phyloP scores from a whole-genome alignment of 1,140 invertebrate species.

The Trichoplusia ni region DNA sequence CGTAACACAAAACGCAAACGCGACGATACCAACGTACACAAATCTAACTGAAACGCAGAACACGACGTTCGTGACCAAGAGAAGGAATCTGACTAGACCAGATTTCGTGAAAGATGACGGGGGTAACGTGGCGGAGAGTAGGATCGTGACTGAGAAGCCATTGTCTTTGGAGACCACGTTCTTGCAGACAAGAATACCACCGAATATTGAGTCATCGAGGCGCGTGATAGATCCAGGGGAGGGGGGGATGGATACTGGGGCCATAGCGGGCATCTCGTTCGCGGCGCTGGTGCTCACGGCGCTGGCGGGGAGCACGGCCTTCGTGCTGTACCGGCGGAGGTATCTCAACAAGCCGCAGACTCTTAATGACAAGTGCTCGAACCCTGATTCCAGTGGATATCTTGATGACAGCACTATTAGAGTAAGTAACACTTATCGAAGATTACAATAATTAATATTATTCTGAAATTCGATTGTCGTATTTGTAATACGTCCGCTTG shows the following conservation, averaged over 20 bases:
- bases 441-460: neutral
- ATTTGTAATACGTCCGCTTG: no score
- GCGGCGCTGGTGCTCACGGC: slow-evolving; percentile 85
- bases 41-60: slow-evolving; percentile 52
- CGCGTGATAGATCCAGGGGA: slow-evolving; percentile 58
- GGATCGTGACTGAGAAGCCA: slow-evolving; percentile 76
- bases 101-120: slow-evolving; percentile 66
- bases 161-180: slow-evolving; percentile 69
- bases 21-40: slow-evolving; percentile 3
- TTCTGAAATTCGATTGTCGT: no score
- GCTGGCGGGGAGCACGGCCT: slow-evolving; percentile 86
- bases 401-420: slow-evolving; percentile 94
- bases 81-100: slow-evolving; percentile 62
- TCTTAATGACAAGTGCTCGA: slow-evolving; percentile 90
- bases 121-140: slow-evolving; percentile 62
- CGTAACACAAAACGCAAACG: slow-evolving; percentile 16
- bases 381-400: slow-evolving; percentile 93
- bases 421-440: slow-evolving; percentile 79
- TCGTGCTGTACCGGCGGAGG: slow-evolving; percentile 88
- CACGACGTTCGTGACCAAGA: slow-evolving; percentile 51
- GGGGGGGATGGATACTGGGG: slow-evolving; percentile 84
- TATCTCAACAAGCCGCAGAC: slow-evolving; percentile 91
- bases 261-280: slow-evolving; percentile 88
- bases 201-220: slow-evolving; percentile 71
- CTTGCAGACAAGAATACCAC: slow-evolving; percentile 67